phyloP scores from a whole-genome alignment of 2,797 vertebrate genomes.

The Gambusia yucatana region DNA sequence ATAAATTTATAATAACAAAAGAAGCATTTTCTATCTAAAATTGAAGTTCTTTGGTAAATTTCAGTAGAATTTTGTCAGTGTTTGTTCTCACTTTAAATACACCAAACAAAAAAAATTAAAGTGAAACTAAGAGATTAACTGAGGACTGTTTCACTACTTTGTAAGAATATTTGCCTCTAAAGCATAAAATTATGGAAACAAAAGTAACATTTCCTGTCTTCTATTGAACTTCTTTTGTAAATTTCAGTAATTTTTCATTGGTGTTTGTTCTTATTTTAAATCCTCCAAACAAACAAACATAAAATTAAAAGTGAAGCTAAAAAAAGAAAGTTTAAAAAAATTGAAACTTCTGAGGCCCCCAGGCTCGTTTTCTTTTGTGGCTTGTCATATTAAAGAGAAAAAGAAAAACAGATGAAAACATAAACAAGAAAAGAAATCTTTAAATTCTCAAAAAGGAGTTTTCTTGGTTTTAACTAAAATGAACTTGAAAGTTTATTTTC shows the following conservation, averaged over 20 bases:
- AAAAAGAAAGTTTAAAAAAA: background rate
- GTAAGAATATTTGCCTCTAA: no score
- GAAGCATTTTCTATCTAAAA: background rate
- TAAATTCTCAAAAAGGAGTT: background rate
- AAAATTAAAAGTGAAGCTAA: background rate
- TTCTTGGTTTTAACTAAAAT: background rate
- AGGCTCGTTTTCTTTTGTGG: background rate
- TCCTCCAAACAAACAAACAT: background rate
- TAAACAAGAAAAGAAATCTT: background rate
- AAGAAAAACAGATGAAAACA: background rate
- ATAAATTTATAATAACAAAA: background rate
- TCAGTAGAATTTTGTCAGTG: background rate
- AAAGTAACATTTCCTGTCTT: no score
- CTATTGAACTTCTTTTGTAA: no score
- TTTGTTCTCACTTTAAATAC: background rate
- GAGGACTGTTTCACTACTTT: no score
- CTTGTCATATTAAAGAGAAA: background rate
- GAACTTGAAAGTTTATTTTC: background rate
- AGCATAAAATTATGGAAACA: no score
- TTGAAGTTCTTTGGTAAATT: background rate
- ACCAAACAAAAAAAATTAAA: background rate
- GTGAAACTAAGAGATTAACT: no score
- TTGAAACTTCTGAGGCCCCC: background rate
- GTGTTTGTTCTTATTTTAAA: background rate
- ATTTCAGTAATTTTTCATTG: background rate